A percentile compares a stretch with the other conserved stretches of the same genome.
These are phyloP conservation scores for Psilopogon haemacephalus DNA, from an alignment of 2,113 vertebrate genomes.

Conservation along the genomic window DNA sequence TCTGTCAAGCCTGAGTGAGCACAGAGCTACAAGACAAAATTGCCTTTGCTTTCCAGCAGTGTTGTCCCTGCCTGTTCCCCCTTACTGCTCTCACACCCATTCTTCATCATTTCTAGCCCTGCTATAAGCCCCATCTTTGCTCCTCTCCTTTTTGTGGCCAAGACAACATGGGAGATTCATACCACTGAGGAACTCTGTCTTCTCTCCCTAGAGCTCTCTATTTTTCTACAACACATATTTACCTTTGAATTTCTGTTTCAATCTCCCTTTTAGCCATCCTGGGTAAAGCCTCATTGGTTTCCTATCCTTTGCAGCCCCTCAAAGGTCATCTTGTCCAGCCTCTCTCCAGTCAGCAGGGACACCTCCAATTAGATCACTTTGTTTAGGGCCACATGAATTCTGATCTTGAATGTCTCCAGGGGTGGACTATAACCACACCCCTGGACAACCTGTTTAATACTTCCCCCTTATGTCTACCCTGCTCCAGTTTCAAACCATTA, in stretches of 20 bases:
- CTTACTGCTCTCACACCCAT: not conserved
- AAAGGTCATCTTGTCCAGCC: too few relatives aligned
- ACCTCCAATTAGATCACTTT: too few relatives aligned
- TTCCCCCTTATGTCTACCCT: too few relatives aligned
- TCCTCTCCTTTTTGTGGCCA: not conserved
- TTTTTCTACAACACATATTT: conserved; percentile 1
- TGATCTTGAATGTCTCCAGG: too few relatives aligned
- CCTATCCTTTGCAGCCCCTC: not conserved
- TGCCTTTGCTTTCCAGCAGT: not conserved
- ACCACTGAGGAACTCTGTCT: not conserved
- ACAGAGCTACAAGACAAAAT: conserved; percentile 18
- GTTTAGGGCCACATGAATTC: too few relatives aligned
- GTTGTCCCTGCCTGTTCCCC: conserved; percentile 5
- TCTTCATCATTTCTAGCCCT: not conserved
- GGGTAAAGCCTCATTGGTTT: not conserved
- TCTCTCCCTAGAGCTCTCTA: not conserved
- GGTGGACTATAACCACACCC: too few relatives aligned
- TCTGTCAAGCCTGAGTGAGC: conserved; percentile 15
- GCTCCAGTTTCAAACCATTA: too few relatives aligned
- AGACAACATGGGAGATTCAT: conserved; percentile 3
- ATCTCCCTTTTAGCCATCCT: conserved; percentile 15
- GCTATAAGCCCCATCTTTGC: not conserved
- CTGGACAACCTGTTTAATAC: too few relatives aligned
- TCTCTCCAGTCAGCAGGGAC: too few relatives aligned
- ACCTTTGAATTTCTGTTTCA: conserved; percentile 37